Conservation (phyloP, 2,113 vertebrate species). For the Callocephalon fimbriatum region DNA sequence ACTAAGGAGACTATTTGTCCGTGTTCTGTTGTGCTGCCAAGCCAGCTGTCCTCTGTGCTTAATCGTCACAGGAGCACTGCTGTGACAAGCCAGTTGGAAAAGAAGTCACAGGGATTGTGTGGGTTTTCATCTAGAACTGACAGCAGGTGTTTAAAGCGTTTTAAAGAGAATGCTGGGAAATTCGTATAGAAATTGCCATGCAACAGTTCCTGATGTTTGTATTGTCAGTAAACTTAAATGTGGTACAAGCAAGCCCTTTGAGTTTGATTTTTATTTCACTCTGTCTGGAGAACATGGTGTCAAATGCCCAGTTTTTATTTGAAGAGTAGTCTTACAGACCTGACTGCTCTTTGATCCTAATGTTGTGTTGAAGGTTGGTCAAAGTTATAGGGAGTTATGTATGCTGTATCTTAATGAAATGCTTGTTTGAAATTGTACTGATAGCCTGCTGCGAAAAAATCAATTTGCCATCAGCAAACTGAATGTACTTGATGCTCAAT, state of each 20-base stretch:
- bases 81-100: not conserved
- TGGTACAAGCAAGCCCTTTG: not conserved
- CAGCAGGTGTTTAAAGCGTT: not conserved
- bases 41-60: not conserved
- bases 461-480: conserved; percentile 59
- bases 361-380: conserved; percentile 57
- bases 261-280: not conserved
- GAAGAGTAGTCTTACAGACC: conserved; percentile 17
- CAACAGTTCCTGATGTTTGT: not conserved
- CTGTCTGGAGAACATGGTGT: not conserved
- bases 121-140: not conserved
- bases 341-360: conserved; percentile 32
- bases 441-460: conserved; percentile 66
- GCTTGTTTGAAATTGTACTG: conserved; percentile 54
- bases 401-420: conserved; percentile 49
- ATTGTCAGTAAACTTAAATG: not conserved
- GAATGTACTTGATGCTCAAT: conserved; percentile 48
- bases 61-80: not conserved
- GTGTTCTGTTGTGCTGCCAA: not conserved
- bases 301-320: conserved; percentile 9
- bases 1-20: not conserved
- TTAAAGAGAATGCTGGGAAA: not conserved
- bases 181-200: not conserved
- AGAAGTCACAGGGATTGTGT: not conserved
- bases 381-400: conserved; percentile 55